Evolutionary conservation across 2,113 vertebrate genomes (phyloP).

Genomic region (Lipophrys pholis): DNA sequence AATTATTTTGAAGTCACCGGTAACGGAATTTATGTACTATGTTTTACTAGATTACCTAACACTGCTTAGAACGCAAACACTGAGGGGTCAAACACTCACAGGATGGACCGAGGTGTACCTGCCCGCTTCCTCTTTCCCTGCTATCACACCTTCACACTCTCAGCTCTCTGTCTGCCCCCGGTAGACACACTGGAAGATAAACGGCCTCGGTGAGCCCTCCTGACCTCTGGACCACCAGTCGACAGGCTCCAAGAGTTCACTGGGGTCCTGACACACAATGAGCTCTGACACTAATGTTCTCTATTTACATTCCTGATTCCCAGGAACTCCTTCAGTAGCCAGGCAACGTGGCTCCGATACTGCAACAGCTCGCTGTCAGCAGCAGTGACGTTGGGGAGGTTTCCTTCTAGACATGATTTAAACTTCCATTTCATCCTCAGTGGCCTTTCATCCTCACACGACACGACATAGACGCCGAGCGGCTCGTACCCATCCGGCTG

Average conservation of each 20-base stretch:
- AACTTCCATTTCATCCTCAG: slow-evolving; percentile 59
- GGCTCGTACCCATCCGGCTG: slow-evolving; percentile 15
- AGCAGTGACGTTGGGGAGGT: slow-evolving; percentile 42
- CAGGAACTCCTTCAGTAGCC: slow-evolving; percentile 55
- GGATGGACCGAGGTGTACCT: no score
- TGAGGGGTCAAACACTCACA: no score
- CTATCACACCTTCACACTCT: slow-evolving; percentile 2
- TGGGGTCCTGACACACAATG: slow-evolving; percentile 37
- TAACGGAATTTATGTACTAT: no score
- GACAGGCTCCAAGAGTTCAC: slow-evolving; percentile 52
- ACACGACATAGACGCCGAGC: slow-evolving; percentile 46
- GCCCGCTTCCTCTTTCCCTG: background rate
- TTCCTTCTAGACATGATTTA: slow-evolving; percentile 62
- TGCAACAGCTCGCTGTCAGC: slow-evolving; percentile 46
- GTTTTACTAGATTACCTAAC: no score
- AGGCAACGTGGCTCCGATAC: slow-evolving; percentile 41
- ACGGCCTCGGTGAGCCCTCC: slow-evolving; percentile 27
- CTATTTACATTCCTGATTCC: slow-evolving; percentile 66
- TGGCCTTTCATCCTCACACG: slow-evolving; percentile 49
- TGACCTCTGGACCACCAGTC: slow-evolving; percentile 57
- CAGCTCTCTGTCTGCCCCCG: background rate
- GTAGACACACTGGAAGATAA: slow-evolving; percentile 54
- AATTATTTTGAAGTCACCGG: no score
- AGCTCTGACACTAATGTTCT: slow-evolving; percentile 54
- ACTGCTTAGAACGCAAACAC: no score